Base-by-base conservation (phyloP, 2,888 invertebrate species). In the Brachypalpus laphriformis region DNA sequence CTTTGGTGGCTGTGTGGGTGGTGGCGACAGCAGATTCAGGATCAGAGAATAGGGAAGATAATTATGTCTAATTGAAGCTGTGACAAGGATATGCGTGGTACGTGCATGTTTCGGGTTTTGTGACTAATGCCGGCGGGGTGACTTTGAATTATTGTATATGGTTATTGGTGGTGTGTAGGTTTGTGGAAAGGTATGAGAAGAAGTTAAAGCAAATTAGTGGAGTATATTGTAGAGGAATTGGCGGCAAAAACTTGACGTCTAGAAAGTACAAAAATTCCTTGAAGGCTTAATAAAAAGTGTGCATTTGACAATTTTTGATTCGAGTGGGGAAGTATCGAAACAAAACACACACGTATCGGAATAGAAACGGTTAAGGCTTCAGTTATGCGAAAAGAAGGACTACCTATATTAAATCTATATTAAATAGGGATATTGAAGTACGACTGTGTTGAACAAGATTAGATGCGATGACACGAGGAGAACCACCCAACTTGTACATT, bases 61-160 rank as follows among this genome's bases (percentile, higher is more conserved):
- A 83, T 78, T 77, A 78, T 47, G 28, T 34, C 49, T 59, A 37
- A 72, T 61, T 59, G 59, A 61, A 51, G 57, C 34, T 25, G 25
- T 47, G 47, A 47, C 47, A 47, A 49, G 42, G 57, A 71, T 34
- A 47, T 28, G n/a, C n/a, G n/a, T n/a, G n/a, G n/a, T n/a, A n/a
- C n/a, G 18, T 16, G 11, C 1, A 4, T 34, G 47, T 57, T 6
- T 28, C 31, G 14, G 34, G 47, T 16, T 16, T 16, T 0, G 7
- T 7, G 18, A 20, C 47, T 14, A 47, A 20, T 47, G 47, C 47
- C 20, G 5, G 9, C 9, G 47, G 20, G 47, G 47, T 47, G 47
- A 16, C 47, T 47, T 42, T 42, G 42, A 42, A 42, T 16, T 14
- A 42, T 42, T 42, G 40, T 42, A n/a, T n/a, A 16, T 16, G 40